Base-by-base conservation (phyloP, 2,888 invertebrate species). In the Rotaria socialis region DNA sequence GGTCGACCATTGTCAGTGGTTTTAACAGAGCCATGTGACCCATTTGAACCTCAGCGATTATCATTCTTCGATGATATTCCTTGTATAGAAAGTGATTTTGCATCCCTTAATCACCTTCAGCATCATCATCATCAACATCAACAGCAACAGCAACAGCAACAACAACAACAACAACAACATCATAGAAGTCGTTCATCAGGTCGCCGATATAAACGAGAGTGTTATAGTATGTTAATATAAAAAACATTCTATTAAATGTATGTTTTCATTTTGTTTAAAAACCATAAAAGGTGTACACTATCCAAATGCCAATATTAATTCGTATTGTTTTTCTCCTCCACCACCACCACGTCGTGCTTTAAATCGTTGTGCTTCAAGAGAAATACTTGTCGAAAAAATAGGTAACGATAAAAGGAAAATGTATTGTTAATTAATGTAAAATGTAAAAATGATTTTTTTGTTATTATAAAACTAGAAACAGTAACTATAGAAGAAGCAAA, bases 151-250 rank as follows among this genome's bases (percentile, higher is more conserved):
- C 41, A 43, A 2, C 41, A 22, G 22, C 41, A 80, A 24, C 75
- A 43, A 0, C 41, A 43, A 47, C 24, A 47, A 10, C 43, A 47
- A 19, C 47, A 80, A 11, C 22, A 7, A 3, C 80, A 47, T n/a
- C 43, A 47, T 47, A 22, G 80, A 47, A 80, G 80, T 80, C 43
- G 80, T 47, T 80, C 80, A 80, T 80, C 80, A n/a, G 80, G 80
- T 47, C 43, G 80, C 24, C 5, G 80, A 43, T 47, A 80, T 47
- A 80, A 47, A 43, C 43, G n/a, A 24, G 80, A 80, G n/a, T 80
- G 35, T 80, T 80, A 22, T 24, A 80, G 80, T 80, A 80, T 41
- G 80, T 80, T 19, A 35, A 16, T 16, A 35, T 14, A 35, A 5
- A 67, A 56, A 56, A 35, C 16, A 7, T 24, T 80, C 10, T n/a